Evolutionary conservation across 2,888 invertebrate species (phyloP), one percentile per base, ranked within the genome.

Genomic region (Drosophila affinis): DNA sequence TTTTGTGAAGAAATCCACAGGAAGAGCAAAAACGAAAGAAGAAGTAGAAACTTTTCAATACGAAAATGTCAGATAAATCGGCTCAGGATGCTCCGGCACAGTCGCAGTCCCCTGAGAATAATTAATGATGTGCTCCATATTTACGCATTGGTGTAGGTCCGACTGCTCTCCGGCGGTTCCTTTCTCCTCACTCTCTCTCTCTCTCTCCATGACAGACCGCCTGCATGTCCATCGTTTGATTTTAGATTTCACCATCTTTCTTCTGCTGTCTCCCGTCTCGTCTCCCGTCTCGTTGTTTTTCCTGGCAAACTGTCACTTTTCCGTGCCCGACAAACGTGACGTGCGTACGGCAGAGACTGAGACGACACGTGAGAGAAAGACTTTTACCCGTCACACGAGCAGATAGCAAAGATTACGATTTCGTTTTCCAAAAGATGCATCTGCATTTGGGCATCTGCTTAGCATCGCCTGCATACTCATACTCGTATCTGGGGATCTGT

Each of bases 71-170:
- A 83, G 81, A 78, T 86, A 72, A 76, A 76, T 79, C 76, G 76
- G 75, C 52, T 75, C 70, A 69, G 68, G 67, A 39, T 39, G 39
- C 14, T 39, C 80, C 60, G 58, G 72, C 59, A 71, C 67, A 76
- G 24, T 3, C 24, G 5, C 14, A 39, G 39, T 39, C 39, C 39
- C 39, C 39, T n/a, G 78, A 74, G 80, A 81, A 91, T 91, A 91
- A 91, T 91, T 91, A 91, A 91, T 91, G 91, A 91, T 91, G 75
- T 90, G 90, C 90, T 88, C 91, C 88, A 90, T 79, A 90, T 91
- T 88, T 67, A 81, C 82, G 84, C 90, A 85, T 89, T 89, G 90
- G 88, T 90, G 90, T 90, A 90, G 90, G 90, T 91, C 88, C 73
- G 60, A 54, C 55, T 56, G 51, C 54, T 51, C 51, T 52, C 53